phyloP scores from a whole-genome alignment of 2,888 invertebrate genomes.

The Chalcosyrphus nemorum region DNA sequence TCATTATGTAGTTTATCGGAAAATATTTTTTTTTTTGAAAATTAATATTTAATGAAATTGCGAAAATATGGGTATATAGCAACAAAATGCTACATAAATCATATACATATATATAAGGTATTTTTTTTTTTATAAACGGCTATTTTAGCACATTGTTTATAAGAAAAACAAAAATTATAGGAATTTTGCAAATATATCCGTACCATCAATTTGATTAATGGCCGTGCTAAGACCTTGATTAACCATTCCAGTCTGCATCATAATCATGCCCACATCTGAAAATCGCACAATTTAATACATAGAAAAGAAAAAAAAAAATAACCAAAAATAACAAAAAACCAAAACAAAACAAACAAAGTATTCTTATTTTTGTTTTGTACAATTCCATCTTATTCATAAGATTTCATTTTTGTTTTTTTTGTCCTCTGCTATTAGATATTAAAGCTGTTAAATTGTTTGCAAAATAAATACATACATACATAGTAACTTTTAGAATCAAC shows the following conservation, averaged over 20 bases:
- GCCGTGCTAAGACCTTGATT: constrained; percentile 92
- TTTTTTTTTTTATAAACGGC: constrained; percentile 41
- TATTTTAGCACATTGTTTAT: constrained; percentile 61
- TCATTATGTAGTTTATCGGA: constrained; percentile 22
- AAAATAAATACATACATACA: constrained; percentile 24
- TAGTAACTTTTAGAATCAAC: not conserved
- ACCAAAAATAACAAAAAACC: constrained; percentile 34
- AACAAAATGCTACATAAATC: constrained; percentile 68
- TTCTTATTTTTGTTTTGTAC: constrained; percentile 2
- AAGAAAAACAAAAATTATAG: constrained; percentile 47
- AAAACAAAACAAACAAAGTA: constrained; percentile 28
- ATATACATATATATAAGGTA: constrained; percentile 34
- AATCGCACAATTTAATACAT: constrained; percentile 74
- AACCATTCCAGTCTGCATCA: constrained; percentile 98
- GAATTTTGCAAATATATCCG: constrained; percentile 81
- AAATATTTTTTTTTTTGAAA: constrained; percentile 33
- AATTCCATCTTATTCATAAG: constrained; percentile 55
- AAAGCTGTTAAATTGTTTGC: constrained; percentile 49
- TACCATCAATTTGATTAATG: constrained; percentile 88
- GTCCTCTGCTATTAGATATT: not conserved
- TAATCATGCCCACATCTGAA: constrained; percentile 97
- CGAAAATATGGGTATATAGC: constrained; percentile 69
- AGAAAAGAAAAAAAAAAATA: constrained; percentile 44
- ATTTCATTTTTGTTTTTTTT: constrained; percentile 41
- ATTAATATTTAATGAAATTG: constrained; percentile 65